Percentiles rank a stretch among this genome's conserved stretches.
These are phyloP conservation scores for Pygmarrhopalites habei DNA, from an alignment of 1,140 invertebrate species.

Conservation along the genomic window DNA sequence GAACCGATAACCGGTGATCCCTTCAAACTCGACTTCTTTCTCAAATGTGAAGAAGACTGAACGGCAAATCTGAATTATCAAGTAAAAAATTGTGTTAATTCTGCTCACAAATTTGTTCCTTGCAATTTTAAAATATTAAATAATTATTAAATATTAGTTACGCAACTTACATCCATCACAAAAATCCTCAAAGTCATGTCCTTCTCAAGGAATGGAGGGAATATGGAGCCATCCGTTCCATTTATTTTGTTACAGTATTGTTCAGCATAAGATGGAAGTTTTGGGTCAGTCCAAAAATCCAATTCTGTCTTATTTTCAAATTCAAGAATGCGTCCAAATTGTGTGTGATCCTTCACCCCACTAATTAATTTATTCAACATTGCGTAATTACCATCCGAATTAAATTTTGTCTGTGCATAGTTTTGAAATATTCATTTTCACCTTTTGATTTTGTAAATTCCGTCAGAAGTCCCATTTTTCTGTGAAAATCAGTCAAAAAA, in stretches of 20 bases:
- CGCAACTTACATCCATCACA: constrained; percentile 25
- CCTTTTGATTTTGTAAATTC: constrained; percentile 20
- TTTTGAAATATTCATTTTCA: too few species aligned
- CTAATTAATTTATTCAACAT: too few species aligned
- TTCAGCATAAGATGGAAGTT: constrained; percentile 36
- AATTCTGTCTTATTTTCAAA: constrained; percentile 41
- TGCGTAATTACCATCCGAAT: too few species aligned
- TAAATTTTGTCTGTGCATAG: too few species aligned
- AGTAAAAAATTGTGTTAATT: too few species aligned
- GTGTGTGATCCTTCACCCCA: constrained; percentile 49
- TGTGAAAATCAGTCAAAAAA: neutral
- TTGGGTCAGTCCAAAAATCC: constrained; percentile 41
- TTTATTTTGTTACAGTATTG: constrained; percentile 58
- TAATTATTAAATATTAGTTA: too few species aligned
- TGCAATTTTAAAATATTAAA: too few species aligned
- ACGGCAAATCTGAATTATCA: too few species aligned
- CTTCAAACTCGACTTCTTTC: constrained; percentile 53
- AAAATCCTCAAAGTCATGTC: constrained; percentile 27
- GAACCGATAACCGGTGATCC: constrained; percentile 61
- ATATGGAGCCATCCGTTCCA: constrained; percentile 69
- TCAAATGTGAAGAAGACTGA: constrained; percentile 56
- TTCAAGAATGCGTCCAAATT: constrained; percentile 57
- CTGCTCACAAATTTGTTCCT: too few species aligned
- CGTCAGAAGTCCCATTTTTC: constrained; percentile 28
- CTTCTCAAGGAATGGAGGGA: constrained; percentile 57